Conservation (phyloP, 2,113 vertebrate genomes). For the Origma solitaria region DNA sequence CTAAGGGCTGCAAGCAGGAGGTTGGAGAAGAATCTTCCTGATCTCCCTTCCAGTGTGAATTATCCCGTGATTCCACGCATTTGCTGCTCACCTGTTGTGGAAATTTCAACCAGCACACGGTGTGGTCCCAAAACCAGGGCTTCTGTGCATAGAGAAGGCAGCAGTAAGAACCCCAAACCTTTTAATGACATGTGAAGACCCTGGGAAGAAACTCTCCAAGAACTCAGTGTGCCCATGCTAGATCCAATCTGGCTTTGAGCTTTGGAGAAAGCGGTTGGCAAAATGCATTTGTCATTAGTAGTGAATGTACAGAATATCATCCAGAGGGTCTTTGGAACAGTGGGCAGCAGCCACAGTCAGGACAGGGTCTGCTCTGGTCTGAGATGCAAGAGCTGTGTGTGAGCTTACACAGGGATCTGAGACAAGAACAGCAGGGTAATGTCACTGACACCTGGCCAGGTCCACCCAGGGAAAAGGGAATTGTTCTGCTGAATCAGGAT, state of each 20-base stretch:
- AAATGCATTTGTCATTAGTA: not conserved
- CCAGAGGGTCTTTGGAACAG: accelerated
- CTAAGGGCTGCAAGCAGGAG: not conserved
- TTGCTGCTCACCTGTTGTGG: not conserved
- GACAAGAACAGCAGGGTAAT: not conserved
- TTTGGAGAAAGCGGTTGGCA: not conserved
- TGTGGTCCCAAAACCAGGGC: not conserved
- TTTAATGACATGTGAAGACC: accelerated
- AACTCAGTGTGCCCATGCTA: not conserved
- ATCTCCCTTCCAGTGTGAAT: not conserved
- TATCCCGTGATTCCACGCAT: not conserved
- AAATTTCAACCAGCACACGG: not conserved
- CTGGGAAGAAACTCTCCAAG: not conserved
- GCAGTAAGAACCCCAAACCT: not conserved
- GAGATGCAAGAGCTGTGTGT: not conserved
- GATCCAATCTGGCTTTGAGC: not conserved
- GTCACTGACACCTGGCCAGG: not conserved
- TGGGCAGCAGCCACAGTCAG: not conserved
- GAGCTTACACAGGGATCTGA: not conserved
- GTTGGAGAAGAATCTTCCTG: not conserved
- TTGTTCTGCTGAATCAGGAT: not conserved
- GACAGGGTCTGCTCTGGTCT: not conserved
- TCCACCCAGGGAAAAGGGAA: not conserved
- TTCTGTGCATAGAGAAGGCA: not conserved
- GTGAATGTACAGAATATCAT: not conserved